Evolutionary conservation across 1,140 invertebrate species (phyloP).

Genomic region (Sipha flava): DNA sequence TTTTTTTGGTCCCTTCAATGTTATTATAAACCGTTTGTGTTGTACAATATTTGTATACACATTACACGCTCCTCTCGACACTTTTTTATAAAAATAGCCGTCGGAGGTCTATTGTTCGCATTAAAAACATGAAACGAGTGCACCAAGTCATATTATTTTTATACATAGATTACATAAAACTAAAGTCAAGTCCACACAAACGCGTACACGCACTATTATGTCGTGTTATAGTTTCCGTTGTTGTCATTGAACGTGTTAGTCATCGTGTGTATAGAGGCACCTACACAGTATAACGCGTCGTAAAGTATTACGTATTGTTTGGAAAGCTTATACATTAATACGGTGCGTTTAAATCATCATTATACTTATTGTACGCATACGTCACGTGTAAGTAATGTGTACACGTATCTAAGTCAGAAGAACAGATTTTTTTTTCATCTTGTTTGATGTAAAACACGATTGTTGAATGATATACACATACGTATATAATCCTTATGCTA

Average conservation of each 20-base stretch:
- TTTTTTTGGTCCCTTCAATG: not conserved
- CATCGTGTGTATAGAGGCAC: not conserved
- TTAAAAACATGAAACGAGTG: not conserved
- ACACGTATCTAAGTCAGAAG: too few relatives aligned
- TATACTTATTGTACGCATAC: not conserved
- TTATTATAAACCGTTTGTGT: not conserved
- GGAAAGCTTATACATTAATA: conserved; percentile 17
- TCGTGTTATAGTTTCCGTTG: not conserved
- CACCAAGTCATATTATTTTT: not conserved
- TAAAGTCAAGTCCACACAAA: not conserved
- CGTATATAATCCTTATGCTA: too few relatives aligned
- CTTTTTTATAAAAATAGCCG: too few relatives aligned
- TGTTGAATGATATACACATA: too few relatives aligned
- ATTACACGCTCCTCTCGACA: too few relatives aligned
- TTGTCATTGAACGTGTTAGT: not conserved
- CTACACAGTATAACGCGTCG: not conserved
- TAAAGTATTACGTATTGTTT: conserved; percentile 9
- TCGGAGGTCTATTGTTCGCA: not conserved
- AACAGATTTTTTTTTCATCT: too few relatives aligned
- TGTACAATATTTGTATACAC: too few relatives aligned
- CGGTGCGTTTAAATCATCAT: not conserved
- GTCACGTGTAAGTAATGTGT: too few relatives aligned
- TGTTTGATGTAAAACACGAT: too few relatives aligned
- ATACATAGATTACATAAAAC: too few relatives aligned
- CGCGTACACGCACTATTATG: not conserved